These are phyloP conservation scores for Sarcophaga subvicina DNA, from an alignment of 2,888 invertebrate species.

Conservation along the genomic window DNA sequence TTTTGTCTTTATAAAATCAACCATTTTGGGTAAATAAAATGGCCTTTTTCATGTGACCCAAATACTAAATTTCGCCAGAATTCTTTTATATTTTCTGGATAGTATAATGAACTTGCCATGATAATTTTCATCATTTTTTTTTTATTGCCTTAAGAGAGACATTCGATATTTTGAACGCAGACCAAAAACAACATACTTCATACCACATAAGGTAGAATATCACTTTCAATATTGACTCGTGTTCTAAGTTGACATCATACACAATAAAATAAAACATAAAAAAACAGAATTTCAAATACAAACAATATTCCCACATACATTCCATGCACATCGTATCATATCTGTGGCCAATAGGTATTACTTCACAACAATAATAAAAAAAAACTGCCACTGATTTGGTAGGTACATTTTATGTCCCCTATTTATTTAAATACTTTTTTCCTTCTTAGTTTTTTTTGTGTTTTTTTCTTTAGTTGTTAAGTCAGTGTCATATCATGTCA, in stretches of 20 bases:
- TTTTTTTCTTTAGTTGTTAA: slow-evolving; percentile 1
- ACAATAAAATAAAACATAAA: neutral
- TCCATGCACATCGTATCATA: slow-evolving; percentile 24
- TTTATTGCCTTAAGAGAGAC: slow-evolving; percentile 5
- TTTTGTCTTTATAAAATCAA: too few relatives aligned
- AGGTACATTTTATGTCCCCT: neutral
- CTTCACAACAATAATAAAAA: slow-evolving; percentile 12
- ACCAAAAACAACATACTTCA: slow-evolving; percentile 18
- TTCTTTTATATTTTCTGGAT: too few relatives aligned
- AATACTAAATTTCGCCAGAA: too few relatives aligned
- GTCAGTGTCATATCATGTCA: slow-evolving; percentile 19
- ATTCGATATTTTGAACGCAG: slow-evolving; percentile 55
- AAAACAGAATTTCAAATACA: neutral
- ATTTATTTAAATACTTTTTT: slow-evolving; percentile 6
- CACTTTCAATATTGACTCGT: slow-evolving; percentile 66
- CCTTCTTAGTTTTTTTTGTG: neutral
- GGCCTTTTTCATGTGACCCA: too few relatives aligned
- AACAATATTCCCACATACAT: slow-evolving; percentile 11
- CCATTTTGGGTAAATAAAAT: too few relatives aligned
- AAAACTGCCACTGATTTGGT: slow-evolving; percentile 41
- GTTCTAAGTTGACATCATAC: slow-evolving; percentile 51
- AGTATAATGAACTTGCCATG: too few relatives aligned
- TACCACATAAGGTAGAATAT: slow-evolving; percentile 22
- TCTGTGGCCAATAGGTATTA: slow-evolving; percentile 31
- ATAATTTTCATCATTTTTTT: too few relatives aligned